A percentile compares a stretch with the other conserved stretches of the same genome.
phyloP scores from a whole-genome alignment of 1,140 invertebrate species.

The Drosophila pachea region DNA sequence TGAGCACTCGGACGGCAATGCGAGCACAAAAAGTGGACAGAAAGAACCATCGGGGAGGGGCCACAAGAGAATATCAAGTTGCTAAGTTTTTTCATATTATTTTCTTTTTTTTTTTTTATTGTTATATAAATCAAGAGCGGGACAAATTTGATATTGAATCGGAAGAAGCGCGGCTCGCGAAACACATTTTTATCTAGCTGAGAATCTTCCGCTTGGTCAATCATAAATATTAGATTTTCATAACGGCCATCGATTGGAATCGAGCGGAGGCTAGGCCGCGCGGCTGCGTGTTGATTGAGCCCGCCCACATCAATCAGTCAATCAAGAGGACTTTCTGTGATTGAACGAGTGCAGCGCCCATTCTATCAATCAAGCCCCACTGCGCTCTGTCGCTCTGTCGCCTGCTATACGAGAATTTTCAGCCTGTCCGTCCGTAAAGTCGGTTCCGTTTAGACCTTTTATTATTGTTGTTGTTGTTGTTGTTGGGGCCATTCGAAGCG shows the following conservation, averaged over 20 bases:
- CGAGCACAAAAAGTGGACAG: not conserved
- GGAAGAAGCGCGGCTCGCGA: not conserved
- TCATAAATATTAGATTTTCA: not conserved
- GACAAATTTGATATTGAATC: slow-evolving; percentile 7
- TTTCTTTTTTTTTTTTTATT: slow-evolving; percentile 1
- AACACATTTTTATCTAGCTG: not conserved
- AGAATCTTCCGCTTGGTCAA: not conserved
- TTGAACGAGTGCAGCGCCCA: not conserved
- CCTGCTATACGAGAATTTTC: no score
- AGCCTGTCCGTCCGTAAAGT: no score
- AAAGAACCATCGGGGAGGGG: not conserved
- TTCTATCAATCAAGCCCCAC: no score
- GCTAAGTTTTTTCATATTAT: not conserved
- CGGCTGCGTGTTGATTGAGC: not conserved
- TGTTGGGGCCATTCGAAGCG: not conserved
- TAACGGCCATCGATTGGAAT: not conserved
- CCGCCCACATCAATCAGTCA: not conserved
- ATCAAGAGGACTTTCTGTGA: not conserved
- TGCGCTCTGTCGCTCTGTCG: no score
- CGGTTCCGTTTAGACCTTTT: no score
- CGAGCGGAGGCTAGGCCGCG: not conserved
- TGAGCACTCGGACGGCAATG: slow-evolving; percentile 54
- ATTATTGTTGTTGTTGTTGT: no score
- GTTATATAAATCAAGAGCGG: not conserved
- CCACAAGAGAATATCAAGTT: not conserved